These are phyloP conservation scores for Neria commutata DNA, from an alignment of 2,888 invertebrate species.

Conservation along the genomic window DNA sequence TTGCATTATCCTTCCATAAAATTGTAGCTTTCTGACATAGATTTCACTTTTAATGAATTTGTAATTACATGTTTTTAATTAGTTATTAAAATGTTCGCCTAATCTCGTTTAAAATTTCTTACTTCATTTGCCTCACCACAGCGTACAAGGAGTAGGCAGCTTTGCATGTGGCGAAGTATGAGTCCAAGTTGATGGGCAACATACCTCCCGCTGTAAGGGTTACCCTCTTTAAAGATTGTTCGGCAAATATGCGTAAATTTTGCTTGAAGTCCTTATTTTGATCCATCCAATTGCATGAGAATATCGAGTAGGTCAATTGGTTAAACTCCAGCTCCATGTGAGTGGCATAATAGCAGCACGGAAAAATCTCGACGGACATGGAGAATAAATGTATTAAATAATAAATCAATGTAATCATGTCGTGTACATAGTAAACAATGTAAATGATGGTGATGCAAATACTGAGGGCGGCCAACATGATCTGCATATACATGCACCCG, in stretches of 20 bases:
- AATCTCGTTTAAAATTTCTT: no score
- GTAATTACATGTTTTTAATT: no score
- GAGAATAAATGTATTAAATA: conserved; percentile 24
- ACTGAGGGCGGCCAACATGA: conserved; percentile 18
- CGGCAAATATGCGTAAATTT: conserved; percentile 26
- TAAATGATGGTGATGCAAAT: conserved; percentile 27
- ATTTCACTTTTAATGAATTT: no score
- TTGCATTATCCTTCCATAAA: no score
- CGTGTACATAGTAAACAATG: conserved; percentile 25
- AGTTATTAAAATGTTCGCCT: no score
- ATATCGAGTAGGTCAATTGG: conserved; percentile 27
- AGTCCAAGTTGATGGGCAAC: conserved; percentile 26
- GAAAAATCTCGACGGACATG: conserved; percentile 27
- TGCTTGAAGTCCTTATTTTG: conserved; percentile 26
- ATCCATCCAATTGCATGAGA: conserved; percentile 29
- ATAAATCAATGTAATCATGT: conserved; percentile 19
- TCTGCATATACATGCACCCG: conserved; percentile 3
- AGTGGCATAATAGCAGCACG: conserved; percentile 31
- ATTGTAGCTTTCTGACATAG: no score
- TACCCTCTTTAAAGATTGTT: conserved; percentile 13
- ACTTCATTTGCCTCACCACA: conserved; percentile 16
- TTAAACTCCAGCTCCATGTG: conserved; percentile 27
- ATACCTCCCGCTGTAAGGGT: conserved; percentile 24
- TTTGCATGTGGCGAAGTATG: conserved; percentile 26
- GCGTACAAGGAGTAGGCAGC: conserved; percentile 30